Evolutionary conservation across 2,888 invertebrate genomes (phyloP), one percentile per base, ranked within the genome.

Genomic region (Polymixis lichenea): DNA sequence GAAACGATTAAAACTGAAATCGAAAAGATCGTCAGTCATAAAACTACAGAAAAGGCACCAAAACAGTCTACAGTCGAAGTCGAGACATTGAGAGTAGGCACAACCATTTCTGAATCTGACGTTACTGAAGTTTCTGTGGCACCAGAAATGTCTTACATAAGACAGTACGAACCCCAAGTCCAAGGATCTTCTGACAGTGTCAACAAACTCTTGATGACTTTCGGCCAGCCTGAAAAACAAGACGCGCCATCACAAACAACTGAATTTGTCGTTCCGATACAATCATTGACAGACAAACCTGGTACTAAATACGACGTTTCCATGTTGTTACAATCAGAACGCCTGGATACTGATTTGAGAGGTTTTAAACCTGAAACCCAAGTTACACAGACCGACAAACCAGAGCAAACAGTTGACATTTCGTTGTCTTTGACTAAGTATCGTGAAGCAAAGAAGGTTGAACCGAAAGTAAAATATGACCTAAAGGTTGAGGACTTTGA

Each of bases 401-500:
- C 87, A 61, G 83, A 88, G 64, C 91, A 94, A 86, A 93, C 93
- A 43, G 87, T 96, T 28, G 95, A 96, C 51, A 94, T 96, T 83
- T 91, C 93, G 62, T 90, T 95, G 89, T 93, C 95, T 61, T 88
- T 96, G 49, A 88, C 91, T 25, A 95, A 95, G 89, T 89, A 91
- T 49, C 91, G 92, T 80, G 82, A 86, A 15, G 79, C 73, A 32
- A 89, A 90, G 13, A 90, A 90, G 80, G 78, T 84, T 4, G 90
- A 94, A 81, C 95, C 96, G 9, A 92, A 92, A 86, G 91, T 96
- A 9, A 90, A 93, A 83, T 86, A 94, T 49, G 94, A 95, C 55
- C 78, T 96, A 4, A 94, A 94, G 84, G 88, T 95, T 76, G 94
- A 94, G 91, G 89, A 92, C 13, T 90, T 90, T 75, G 91, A 94